These are phyloP conservation scores for Carassius gibelio DNA, from an alignment of 2,113 vertebrate genomes.

Conservation along the genomic window DNA sequence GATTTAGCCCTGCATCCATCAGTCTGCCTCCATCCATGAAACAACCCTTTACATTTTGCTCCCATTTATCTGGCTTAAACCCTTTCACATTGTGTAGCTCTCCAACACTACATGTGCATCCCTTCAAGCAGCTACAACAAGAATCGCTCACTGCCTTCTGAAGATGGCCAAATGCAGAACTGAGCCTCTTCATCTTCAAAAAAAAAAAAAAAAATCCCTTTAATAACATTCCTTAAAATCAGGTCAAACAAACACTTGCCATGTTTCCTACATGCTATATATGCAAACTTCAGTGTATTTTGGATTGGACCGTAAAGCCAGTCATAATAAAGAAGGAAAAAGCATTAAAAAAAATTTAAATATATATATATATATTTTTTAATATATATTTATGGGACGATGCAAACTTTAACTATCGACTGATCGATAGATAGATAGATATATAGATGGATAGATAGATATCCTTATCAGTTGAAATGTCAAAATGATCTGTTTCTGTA, in stretches of 20 bases:
- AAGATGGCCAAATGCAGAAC: background rate
- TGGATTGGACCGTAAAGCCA: background rate
- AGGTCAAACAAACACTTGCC: background rate
- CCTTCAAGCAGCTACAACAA: background rate
- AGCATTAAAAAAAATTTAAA: too few relatives aligned
- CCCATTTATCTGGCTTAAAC: background rate
- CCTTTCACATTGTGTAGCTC: background rate
- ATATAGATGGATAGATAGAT: background rate
- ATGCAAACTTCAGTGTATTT: background rate
- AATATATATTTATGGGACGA: too few relatives aligned
- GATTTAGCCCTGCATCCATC: constrained; percentile 69
- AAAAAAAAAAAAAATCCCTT: too few relatives aligned
- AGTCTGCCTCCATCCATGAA: constrained; percentile 53
- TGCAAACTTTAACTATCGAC: too few relatives aligned
- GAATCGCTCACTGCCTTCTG: background rate
- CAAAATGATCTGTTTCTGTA: background rate
- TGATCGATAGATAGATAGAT: too few relatives aligned
- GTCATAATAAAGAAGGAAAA: background rate
- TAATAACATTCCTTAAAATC: background rate
- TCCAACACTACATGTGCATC: background rate
- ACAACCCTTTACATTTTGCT: constrained; percentile 51
- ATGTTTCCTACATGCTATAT: background rate
- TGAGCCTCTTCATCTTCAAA: background rate
- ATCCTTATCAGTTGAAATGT: background rate
- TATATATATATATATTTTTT: too few relatives aligned